A percentile compares a stretch with the other conserved stretches of the same genome.
These are phyloP conservation scores for Pangasianodon hypophthalmus DNA, from an alignment of 2,113 vertebrate genomes.

Conservation along the genomic window DNA sequence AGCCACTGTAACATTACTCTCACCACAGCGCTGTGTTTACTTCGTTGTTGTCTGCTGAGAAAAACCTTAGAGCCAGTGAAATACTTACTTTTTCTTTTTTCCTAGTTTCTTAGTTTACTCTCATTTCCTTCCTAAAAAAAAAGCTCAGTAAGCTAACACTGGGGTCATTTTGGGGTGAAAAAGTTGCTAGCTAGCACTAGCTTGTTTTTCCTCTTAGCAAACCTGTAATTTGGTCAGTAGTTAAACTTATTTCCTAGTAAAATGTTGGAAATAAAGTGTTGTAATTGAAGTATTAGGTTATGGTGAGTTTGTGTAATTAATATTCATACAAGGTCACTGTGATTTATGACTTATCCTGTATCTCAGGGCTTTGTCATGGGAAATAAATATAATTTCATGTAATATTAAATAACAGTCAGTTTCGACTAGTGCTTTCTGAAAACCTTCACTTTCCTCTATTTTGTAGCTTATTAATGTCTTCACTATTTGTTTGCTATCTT, in stretches of 20 bases:
- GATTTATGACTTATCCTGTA: not conserved
- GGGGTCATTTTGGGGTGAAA: not conserved
- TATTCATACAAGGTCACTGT: not conserved
- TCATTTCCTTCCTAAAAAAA: too few species aligned
- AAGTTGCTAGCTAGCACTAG: conserved; percentile 2
- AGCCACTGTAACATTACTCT: not conserved
- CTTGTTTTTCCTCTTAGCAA: not conserved
- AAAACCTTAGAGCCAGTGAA: too few species aligned
- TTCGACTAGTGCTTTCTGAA: not conserved
- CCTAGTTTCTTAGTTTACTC: not conserved
- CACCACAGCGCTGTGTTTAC: not conserved
- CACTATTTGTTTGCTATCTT: not conserved
- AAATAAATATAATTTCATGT: too few species aligned
- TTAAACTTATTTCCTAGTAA: not conserved
- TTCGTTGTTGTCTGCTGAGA: not conserved
- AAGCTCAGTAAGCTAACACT: not conserved
- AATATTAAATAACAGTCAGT: not conserved
- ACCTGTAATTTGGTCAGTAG: not conserved
- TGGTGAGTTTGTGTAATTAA: not conserved
- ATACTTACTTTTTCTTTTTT: too few species aligned
- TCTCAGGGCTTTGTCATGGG: not conserved
- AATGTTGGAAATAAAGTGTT: not conserved
- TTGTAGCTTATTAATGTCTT: not conserved
- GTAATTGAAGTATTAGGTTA: not conserved
- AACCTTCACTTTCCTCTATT: not conserved